These are phyloP conservation scores for Netelia melanura DNA, from an alignment of 2,888 invertebrate genomes.

Conservation along the genomic window DNA sequence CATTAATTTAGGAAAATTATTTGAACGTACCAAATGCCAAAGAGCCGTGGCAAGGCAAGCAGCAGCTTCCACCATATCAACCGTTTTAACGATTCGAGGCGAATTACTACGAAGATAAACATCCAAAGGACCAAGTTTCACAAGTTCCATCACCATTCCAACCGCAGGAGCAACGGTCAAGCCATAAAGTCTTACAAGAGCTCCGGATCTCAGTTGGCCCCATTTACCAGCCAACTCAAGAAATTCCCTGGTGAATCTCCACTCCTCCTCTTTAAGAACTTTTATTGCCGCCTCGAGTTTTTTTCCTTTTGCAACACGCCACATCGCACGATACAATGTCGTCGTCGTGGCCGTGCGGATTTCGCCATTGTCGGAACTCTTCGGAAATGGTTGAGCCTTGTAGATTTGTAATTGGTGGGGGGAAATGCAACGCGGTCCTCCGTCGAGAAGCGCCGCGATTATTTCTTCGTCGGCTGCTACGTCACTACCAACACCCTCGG, in stretches of 20 bases:
- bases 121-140: slow-evolving; percentile 92
- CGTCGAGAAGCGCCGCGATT: slow-evolving; percentile 82
- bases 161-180: slow-evolving; percentile 91
- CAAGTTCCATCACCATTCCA: slow-evolving; percentile 93
- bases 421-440: slow-evolving; percentile 88
- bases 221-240: slow-evolving; percentile 91
- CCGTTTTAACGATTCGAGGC: slow-evolving; percentile 86
- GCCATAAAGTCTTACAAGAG: slow-evolving; percentile 92
- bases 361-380: slow-evolving; percentile 72
- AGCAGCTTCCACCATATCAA: slow-evolving; percentile 93
- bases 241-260: slow-evolving; percentile 88
- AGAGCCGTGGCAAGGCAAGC: slow-evolving; percentile 93
- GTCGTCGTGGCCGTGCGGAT: slow-evolving; percentile 72
- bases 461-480: slow-evolving; percentile 87
- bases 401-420: slow-evolving; percentile 90
- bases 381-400: slow-evolving; percentile 86
- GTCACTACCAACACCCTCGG: slow-evolving; percentile 87
- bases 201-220: slow-evolving; percentile 91
- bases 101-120: slow-evolving; percentile 87
- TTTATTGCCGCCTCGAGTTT: slow-evolving; percentile 93
- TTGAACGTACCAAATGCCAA: slow-evolving; percentile 90
- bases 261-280: slow-evolving; percentile 89
- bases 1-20: slow-evolving; percentile 39
- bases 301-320: slow-evolving; percentile 91
- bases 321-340: slow-evolving; percentile 89